Evolutionary conservation across 1,140 invertebrate genomes (phyloP).

Genomic region (Phenacoccus solenopsis): DNA sequence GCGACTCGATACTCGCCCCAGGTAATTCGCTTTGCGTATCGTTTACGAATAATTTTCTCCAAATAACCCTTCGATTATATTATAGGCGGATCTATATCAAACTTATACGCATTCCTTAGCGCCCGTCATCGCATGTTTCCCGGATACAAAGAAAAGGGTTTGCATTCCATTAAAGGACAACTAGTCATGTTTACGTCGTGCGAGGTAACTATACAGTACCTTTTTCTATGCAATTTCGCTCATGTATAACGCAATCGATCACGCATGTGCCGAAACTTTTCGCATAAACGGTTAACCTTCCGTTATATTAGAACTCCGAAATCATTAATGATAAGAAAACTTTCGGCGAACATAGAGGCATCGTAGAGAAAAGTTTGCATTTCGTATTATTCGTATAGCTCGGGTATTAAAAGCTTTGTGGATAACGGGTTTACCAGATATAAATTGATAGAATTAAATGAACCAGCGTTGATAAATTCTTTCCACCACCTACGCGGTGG

Average conservation of each 20-base stretch:
- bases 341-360: no score
- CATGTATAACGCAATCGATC: no score
- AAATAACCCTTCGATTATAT: not conserved
- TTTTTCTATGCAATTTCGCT: not conserved
- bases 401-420: no score
- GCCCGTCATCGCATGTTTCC: conserved; percentile 94
- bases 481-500: no score
- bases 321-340: not conserved
- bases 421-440: no score
- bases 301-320: not conserved
- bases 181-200: conserved; percentile 95
- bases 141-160: conserved; percentile 83
- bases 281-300: not conserved
- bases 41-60: not conserved
- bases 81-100: conserved; percentile 89
- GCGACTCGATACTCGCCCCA: conserved; percentile 92
- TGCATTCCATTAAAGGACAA: conserved; percentile 65
- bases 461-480: no score
- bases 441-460: no score
- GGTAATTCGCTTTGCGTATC: conserved; percentile 39
- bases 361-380: no score
- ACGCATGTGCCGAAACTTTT: not conserved
- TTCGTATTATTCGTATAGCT: no score
- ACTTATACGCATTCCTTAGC: conserved; percentile 88
- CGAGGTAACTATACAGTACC: conserved; percentile 59